Conservation (phyloP, 2,888 invertebrate genomes). For the Rhingia rostrata region DNA sequence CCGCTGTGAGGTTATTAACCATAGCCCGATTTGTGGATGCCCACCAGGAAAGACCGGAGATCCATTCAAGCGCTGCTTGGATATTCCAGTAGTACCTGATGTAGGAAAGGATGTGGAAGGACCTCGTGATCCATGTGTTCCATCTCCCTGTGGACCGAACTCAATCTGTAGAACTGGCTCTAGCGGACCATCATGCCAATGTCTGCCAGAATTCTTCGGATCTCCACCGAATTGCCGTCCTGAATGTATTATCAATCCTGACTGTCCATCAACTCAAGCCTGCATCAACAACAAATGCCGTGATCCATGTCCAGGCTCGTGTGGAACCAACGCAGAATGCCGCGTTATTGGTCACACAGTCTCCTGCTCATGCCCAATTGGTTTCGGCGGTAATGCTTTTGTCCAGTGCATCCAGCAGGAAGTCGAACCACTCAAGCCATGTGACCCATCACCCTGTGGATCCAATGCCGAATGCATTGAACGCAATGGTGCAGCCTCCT, state of each 20-base stretch:
- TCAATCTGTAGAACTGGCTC: constrained; percentile 88
- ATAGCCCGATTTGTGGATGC: constrained; percentile 89
- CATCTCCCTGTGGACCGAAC: constrained; percentile 93
- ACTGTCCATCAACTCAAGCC: constrained; percentile 90
- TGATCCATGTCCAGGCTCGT: constrained; percentile 92
- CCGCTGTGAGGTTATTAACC: constrained; percentile 88
- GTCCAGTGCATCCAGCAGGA: constrained; percentile 87
- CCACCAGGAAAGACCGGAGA: constrained; percentile 87
- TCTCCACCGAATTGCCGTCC: constrained; percentile 92
- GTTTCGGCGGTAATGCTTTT: constrained; percentile 92
- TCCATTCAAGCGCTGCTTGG: constrained; percentile 90
- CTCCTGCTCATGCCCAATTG: constrained; percentile 90
- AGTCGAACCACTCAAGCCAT: constrained; percentile 86
- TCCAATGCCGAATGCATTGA: constrained; percentile 91
- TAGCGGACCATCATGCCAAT: constrained; percentile 89
- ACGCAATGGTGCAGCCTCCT: constrained; percentile 91
- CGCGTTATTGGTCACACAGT: constrained; percentile 91
- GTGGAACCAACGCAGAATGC: constrained; percentile 91
- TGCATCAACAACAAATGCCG: constrained; percentile 91
- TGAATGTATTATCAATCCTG: constrained; percentile 92
- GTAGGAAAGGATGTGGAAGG: constrained; percentile 79
- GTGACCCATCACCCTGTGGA: constrained; percentile 94
- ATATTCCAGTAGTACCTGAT: constrained; percentile 83
- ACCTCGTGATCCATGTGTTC: constrained; percentile 87
- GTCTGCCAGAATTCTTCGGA: constrained; percentile 90